phyloP scores from a whole-genome alignment of 2,888 invertebrate genomes.

The Merodon equestris region DNA sequence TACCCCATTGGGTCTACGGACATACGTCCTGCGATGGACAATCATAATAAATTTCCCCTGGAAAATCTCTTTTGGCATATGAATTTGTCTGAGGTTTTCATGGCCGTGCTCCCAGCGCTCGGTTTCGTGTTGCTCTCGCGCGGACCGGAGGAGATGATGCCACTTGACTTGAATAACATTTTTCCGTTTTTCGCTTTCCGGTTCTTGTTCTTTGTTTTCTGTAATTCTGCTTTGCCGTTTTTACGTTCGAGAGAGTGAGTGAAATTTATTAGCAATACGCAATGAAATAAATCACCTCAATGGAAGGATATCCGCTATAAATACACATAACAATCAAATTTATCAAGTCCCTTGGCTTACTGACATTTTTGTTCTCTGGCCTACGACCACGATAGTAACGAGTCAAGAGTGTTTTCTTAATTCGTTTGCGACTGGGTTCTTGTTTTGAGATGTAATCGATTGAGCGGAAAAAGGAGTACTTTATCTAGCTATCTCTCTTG shows the following conservation, averaged over 20 bases:
- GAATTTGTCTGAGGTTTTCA: conserved; percentile 66
- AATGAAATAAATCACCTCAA: conserved; percentile 64
- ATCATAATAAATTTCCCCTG: conserved; percentile 64
- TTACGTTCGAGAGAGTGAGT: conserved; percentile 52
- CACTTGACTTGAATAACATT: conserved; percentile 41
- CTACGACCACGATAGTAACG: conserved; percentile 23
- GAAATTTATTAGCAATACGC: conserved; percentile 67
- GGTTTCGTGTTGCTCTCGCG: conserved; percentile 1
- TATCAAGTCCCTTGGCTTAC: conserved; percentile 66
- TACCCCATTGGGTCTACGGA: conserved; percentile 15
- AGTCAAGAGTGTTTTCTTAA: conserved; percentile 22
- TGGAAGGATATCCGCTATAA: conserved; percentile 67
- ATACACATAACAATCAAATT: conserved; percentile 69
- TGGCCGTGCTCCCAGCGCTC: conserved; percentile 26
- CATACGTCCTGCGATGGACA: conserved; percentile 43
- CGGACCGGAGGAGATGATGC: conserved; percentile 29
- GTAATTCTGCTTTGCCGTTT: not conserved
- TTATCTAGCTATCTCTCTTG: not conserved
- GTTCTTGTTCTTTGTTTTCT: too few species aligned
- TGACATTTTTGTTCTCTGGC: conserved; percentile 40
- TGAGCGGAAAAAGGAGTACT: not conserved
- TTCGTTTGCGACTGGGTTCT: conserved; percentile 5
- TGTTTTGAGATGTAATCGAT: not conserved
- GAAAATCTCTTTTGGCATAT: conserved; percentile 68
- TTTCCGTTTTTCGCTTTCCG: conserved; percentile 10